phyloP scores from a whole-genome alignment of 2,113 vertebrate species.

The Phalacrocorax pelagicus region DNA sequence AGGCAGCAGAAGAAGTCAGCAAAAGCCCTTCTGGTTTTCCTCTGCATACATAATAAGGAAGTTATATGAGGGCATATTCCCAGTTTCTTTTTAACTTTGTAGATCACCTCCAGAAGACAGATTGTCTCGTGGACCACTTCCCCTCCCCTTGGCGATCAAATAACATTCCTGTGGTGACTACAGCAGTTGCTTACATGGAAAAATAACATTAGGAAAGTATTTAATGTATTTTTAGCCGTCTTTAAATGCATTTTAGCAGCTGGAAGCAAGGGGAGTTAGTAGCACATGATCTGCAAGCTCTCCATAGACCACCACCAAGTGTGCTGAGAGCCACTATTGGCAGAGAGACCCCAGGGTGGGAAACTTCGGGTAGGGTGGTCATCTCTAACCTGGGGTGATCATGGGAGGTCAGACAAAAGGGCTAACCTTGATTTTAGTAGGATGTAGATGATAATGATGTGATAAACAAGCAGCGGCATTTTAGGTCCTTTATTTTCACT shows the following conservation, averaged over 20 bases:
- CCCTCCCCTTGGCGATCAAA: conserved; percentile 53
- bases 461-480: background rate
- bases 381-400: background rate
- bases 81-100: conserved; percentile 24
- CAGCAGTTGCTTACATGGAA: conserved; percentile 70
- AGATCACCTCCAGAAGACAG: conserved; percentile 49
- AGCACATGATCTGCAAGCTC: background rate
- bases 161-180: conserved; percentile 66
- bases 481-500: background rate
- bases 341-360: background rate
- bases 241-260: conserved; percentile 68
- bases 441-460: background rate
- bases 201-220: conserved; percentile 67
- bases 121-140: conserved; percentile 51
- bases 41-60: background rate
- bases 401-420: background rate
- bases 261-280: conserved; percentile 45
- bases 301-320: background rate
- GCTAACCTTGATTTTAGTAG: background rate
- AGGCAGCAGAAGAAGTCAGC: background rate
- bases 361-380: background rate
- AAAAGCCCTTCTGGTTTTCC: background rate
- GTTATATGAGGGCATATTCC: background rate
- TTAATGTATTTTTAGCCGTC: conserved; percentile 69
- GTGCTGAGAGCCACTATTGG: background rate